These are phyloP conservation scores for Galaxias olidus DNA, from an alignment of 2,797 vertebrate species.

Conservation along the genomic window DNA sequence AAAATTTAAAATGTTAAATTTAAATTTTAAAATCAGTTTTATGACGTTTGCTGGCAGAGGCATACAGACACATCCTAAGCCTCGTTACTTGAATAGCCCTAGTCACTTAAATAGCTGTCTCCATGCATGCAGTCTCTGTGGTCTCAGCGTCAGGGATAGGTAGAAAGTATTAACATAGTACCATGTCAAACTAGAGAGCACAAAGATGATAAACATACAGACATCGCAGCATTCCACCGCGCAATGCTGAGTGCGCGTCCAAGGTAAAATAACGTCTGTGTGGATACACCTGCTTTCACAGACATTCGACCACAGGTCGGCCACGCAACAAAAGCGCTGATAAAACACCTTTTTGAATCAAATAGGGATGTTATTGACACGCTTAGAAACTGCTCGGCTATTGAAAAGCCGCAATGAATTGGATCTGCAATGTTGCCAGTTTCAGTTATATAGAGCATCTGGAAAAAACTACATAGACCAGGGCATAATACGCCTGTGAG, in stretches of 20 bases:
- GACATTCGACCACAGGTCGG: not conserved
- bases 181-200: too few species aligned
- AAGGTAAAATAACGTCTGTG: constrained; percentile 3
- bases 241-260: not conserved
- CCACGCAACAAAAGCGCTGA: constrained; percentile 14
- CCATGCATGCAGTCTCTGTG: too few species aligned
- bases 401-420: constrained; percentile 11
- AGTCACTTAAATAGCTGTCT: too few species aligned
- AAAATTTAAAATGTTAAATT: too few species aligned
- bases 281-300: not conserved
- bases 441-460: not conserved
- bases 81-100: too few species aligned
- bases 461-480: not conserved
- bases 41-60: too few species aligned
- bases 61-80: too few species aligned
- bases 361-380: not conserved
- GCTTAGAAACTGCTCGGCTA: constrained; percentile 6
- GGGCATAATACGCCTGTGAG: not conserved
- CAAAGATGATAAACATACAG: too few species aligned
- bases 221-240: too few species aligned
- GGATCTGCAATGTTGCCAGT: constrained; percentile 8
- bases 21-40: too few species aligned
- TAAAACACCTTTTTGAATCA: constrained; percentile 13
- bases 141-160: too few species aligned
- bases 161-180: too few species aligned